A percentile compares a stretch with the other conserved stretches of the same genome.
These are phyloP conservation scores for Poeciliopsis presidionis DNA, from an alignment of 2,797 vertebrate genomes.

Conservation along the genomic window DNA sequence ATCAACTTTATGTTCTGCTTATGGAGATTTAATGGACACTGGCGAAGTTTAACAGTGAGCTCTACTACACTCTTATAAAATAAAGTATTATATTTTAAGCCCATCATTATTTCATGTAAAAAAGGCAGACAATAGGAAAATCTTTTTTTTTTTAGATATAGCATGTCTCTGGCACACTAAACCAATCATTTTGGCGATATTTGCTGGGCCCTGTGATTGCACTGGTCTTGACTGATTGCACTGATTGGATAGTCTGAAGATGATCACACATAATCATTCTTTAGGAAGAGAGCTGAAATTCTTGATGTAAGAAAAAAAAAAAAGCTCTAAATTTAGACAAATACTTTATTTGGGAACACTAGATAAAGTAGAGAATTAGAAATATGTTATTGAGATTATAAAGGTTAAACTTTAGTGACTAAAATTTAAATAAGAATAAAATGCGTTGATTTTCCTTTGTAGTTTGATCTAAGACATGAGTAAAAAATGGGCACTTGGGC, in stretches of 20 bases:
- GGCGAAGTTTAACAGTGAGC: neutral
- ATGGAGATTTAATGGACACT: neutral
- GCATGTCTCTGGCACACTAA: constrained; percentile 32
- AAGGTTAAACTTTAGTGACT: neutral
- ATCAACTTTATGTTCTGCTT: neutral
- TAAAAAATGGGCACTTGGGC: neutral
- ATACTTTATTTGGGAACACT: constrained; percentile 20
- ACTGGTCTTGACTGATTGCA: constrained; percentile 57
- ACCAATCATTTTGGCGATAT: constrained; percentile 54
- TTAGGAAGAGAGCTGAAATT: constrained; percentile 18
- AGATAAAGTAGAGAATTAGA: neutral
- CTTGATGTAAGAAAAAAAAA: neutral
- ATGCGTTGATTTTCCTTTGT: neutral
- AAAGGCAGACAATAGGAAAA: constrained; percentile 30
- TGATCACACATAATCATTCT: constrained; percentile 41
- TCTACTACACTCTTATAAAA: neutral
- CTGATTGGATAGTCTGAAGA: constrained; percentile 64
- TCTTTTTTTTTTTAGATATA: constrained; percentile 27
- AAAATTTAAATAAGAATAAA: constrained; percentile 10
- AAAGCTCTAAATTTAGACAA: constrained; percentile 10
- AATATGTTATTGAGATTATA: neutral
- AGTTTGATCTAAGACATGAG: neutral
- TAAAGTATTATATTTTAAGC: constrained; percentile 4
- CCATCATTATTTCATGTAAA: constrained; percentile 7
- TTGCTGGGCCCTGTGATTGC: constrained; percentile 61